phyloP scores from a whole-genome alignment of 2,113 vertebrate species.

The Choloepus hoffmanni region DNA sequence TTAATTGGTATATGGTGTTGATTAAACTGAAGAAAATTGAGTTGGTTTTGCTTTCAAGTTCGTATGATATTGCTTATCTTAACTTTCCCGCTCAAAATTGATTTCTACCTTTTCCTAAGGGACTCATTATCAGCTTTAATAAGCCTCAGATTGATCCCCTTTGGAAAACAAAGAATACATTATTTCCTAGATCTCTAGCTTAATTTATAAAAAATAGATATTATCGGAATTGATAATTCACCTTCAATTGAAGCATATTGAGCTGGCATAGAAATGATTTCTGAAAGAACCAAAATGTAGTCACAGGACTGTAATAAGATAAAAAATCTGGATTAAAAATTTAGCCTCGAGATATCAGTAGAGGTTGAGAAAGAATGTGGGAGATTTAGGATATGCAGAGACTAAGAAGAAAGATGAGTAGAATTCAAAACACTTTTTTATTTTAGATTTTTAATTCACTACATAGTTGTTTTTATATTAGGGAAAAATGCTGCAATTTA shows the following conservation, averaged over 20 bases:
- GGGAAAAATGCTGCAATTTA: background rate
- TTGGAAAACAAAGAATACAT: conserved; percentile 72
- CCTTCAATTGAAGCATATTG: conserved; percentile 50
- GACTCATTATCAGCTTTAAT: conserved; percentile 77
- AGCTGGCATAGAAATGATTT: conserved; percentile 61
- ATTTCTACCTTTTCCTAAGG: conserved; percentile 75
- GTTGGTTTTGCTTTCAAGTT: conserved; percentile 69
- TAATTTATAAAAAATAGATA: conserved; percentile 70
- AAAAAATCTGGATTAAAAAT: conserved; percentile 62
- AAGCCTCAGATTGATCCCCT: conserved; percentile 72
- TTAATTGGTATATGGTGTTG: conserved; percentile 65
- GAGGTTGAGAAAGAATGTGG: conserved; percentile 53
- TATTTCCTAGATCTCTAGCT: conserved; percentile 67
- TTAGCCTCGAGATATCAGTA: conserved; percentile 37
- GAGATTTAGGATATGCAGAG: conserved; percentile 23
- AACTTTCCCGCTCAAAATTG: conserved; percentile 71
- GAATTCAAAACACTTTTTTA: conserved; percentile 43
- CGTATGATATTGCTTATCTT: conserved; percentile 68
- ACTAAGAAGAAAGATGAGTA: conserved; percentile 1
- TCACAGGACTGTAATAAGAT: background rate
- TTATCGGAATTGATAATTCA: conserved; percentile 72
- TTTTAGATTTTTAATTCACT: conserved; percentile 58
- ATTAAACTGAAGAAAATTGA: conserved; percentile 75
- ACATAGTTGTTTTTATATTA: conserved; percentile 37
- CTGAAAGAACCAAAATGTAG: conserved; percentile 58